phyloP scores from a whole-genome alignment of 2,888 invertebrate species.

The Rhaphigaster nebulosa region DNA sequence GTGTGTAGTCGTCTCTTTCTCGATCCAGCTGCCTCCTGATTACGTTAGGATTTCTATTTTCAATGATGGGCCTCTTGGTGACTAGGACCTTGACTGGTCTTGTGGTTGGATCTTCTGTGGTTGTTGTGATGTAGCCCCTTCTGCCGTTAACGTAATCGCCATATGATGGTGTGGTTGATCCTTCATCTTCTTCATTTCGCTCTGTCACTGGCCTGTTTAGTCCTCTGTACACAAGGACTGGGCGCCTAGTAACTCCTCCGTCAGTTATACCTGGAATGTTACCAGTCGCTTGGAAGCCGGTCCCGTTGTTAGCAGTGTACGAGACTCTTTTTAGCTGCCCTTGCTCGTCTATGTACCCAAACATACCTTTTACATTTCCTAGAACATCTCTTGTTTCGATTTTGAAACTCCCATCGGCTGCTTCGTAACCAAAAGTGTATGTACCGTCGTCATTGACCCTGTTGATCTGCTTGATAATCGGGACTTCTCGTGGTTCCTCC shows the following conservation, averaged over 20 bases:
- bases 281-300: conserved; percentile 66
- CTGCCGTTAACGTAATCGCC: conserved; percentile 62
- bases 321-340: conserved; percentile 86
- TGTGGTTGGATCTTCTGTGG: conserved; percentile 60
- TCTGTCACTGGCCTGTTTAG: conserved; percentile 33
- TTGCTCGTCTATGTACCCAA: conserved; percentile 83
- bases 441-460: conserved; percentile 86
- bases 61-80: conserved; percentile 65
- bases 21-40: conserved; percentile 64
- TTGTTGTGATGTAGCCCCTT: conserved; percentile 52
- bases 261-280: conserved; percentile 10
- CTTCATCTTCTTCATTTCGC: conserved; percentile 7
- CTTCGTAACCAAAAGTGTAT: conserved; percentile 88
- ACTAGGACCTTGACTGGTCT: conserved; percentile 64
- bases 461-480: conserved; percentile 86
- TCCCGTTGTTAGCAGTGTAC: conserved; percentile 75
- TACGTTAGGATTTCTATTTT: conserved; percentile 59
- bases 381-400: conserved; percentile 85
- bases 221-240: conserved; percentile 64
- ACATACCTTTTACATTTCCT: conserved; percentile 86
- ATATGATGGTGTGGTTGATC: conserved; percentile 61
- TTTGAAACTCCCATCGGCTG: conserved; percentile 88
- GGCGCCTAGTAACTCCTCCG: conserved; percentile 62
- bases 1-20: conserved; percentile 60
- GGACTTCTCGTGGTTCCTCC: conserved; percentile 69